Conservation (phyloP, 2,113 vertebrate species). For the Heterocephalus glaber region DNA sequence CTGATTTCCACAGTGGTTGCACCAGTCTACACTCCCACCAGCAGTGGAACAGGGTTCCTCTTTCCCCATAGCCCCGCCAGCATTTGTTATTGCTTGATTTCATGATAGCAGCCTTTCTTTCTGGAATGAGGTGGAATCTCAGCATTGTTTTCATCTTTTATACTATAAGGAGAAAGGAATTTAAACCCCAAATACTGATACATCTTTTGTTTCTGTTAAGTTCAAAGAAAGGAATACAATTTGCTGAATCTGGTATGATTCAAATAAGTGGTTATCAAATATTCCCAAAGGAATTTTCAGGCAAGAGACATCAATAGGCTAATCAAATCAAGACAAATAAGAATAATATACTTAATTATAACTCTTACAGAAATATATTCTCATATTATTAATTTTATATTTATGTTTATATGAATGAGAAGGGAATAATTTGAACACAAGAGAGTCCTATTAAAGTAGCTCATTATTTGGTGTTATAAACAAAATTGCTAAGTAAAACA, state of each 20-base stretch:
- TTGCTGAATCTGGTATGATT: conserved; percentile 46
- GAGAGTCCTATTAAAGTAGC: neutral
- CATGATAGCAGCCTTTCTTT: no score
- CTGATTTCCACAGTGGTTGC: no score
- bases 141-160: neutral
- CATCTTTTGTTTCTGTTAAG: conserved; percentile 48
- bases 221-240: neutral
- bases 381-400: conserved; percentile 1
- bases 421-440: conserved; percentile 13
- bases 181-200: neutral
- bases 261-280: conserved; percentile 52
- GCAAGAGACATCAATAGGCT: conserved; percentile 61
- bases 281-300: conserved; percentile 58
- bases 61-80: no score
- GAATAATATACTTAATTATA: conserved; percentile 3
- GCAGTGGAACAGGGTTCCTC: no score
- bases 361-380: conserved; percentile 42
- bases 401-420: conserved; percentile 7
- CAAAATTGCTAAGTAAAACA: conserved; percentile 36
- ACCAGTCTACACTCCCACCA: no score
- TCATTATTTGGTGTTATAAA: conserved; percentile 44
- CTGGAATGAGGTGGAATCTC: no score
- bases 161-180: neutral
- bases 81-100: no score
- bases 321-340: conserved; percentile 69